A percentile compares a stretch with the other conserved stretches of the same genome.
These are phyloP conservation scores for Liodrosophila aerea DNA, from an alignment of 2,888 invertebrate species.

Conservation along the genomic window DNA sequence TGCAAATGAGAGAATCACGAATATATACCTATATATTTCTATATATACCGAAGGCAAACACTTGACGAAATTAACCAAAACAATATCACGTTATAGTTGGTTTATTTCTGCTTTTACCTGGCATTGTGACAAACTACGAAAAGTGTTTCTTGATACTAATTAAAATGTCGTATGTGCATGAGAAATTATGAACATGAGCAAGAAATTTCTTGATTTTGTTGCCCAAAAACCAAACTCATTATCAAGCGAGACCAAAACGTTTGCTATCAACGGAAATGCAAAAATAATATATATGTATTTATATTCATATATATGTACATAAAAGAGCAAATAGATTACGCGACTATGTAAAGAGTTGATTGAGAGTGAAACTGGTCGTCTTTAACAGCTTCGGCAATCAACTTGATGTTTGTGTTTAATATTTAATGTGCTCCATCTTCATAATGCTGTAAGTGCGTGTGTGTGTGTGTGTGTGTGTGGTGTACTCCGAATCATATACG, in stretches of 20 bases:
- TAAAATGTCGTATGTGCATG: conserved; percentile 27
- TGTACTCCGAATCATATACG: too few species aligned
- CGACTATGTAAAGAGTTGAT: too few species aligned
- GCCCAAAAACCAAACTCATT: background rate
- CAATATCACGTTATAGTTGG: conserved; percentile 28
- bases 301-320: too few species aligned
- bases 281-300: too few species aligned
- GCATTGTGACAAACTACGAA: conserved; percentile 51
- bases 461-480: too few species aligned
- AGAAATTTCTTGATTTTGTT: background rate
- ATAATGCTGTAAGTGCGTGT: too few species aligned
- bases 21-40: conserved; percentile 53
- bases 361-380: too few species aligned
- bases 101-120: conserved; percentile 59
- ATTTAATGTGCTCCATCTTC: too few species aligned
- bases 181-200: conserved; percentile 2
- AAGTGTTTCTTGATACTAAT: conserved; percentile 18
- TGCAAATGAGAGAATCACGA: conserved; percentile 54
- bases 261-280: too few species aligned
- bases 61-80: background rate
- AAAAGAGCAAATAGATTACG: conserved; percentile 1
- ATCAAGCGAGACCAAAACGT: too few species aligned
- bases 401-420: too few species aligned
- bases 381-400: too few species aligned
- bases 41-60: conserved; percentile 16